These are phyloP conservation scores for Trichosurus vulpecula DNA, from an alignment of 2,797 vertebrate genomes.

Conservation along the genomic window DNA sequence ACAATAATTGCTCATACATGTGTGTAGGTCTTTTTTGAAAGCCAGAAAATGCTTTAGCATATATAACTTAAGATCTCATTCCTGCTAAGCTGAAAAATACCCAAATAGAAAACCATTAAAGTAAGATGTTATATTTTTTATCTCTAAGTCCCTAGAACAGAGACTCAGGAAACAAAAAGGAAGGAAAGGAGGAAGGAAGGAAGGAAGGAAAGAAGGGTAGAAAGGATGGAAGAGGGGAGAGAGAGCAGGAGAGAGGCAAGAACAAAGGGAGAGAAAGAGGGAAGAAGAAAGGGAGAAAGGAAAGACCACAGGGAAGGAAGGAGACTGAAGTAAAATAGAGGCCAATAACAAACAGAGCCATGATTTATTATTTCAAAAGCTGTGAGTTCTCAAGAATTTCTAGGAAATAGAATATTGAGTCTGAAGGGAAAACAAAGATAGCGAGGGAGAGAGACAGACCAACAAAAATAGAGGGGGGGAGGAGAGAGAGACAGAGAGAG, in stretches of 20 bases:
- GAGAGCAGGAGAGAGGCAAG: too few relatives aligned
- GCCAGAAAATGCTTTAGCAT: too few relatives aligned
- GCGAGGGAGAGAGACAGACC: too few relatives aligned
- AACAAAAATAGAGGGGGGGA: too few relatives aligned
- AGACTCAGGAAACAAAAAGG: background rate
- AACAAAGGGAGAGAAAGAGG: too few relatives aligned
- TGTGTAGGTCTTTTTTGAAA: too few relatives aligned
- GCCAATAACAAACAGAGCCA: background rate
- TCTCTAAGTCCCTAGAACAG: background rate
- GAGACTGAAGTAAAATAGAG: background rate
- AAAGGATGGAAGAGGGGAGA: too few relatives aligned
- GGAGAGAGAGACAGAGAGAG: too few relatives aligned
- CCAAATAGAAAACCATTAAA: background rate
- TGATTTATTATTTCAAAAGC: background rate
- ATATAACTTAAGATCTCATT: background rate
- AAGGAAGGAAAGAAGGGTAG: too few relatives aligned
- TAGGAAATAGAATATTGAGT: background rate
- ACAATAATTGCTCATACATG: too few relatives aligned
- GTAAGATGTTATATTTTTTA: background rate
- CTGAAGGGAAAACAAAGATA: background rate
- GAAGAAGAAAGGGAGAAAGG: background rate
- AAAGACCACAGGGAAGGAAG: background rate
- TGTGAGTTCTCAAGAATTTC: background rate
- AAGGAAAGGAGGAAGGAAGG: background rate
- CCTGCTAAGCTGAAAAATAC: background rate